These are phyloP conservation scores for Neotragus pygmaeus DNA, from an alignment of 2,113 vertebrate species.

Conservation along the genomic window DNA sequence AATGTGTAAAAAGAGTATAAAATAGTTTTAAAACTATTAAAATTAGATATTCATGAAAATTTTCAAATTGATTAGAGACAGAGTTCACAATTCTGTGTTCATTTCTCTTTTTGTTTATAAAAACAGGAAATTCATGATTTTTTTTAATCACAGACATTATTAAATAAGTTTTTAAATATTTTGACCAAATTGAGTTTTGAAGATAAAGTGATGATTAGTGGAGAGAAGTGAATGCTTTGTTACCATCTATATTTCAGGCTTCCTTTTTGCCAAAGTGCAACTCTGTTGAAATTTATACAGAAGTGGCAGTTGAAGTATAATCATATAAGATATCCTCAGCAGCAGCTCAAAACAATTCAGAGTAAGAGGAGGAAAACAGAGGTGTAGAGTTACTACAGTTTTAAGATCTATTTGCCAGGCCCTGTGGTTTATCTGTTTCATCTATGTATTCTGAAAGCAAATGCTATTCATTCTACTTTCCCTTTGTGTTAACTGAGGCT, in stretches of 20 bases:
- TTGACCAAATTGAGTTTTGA: background rate
- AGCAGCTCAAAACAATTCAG: background rate
- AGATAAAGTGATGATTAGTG: background rate
- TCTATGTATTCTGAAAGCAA: background rate
- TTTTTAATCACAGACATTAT: background rate
- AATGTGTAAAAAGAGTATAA: background rate
- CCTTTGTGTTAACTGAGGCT: background rate
- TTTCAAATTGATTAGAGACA: background rate
- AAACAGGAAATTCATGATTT: background rate
- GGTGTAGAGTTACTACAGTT: background rate
- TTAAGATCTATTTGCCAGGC: background rate
- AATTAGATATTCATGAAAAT: background rate
- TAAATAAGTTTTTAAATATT: background rate
- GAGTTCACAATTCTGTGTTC: too few relatives aligned
- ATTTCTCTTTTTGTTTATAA: background rate
- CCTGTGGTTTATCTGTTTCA: background rate
- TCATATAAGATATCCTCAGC: too few relatives aligned
- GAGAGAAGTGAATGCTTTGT: background rate
- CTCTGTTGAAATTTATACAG: background rate
- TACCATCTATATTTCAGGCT: background rate
- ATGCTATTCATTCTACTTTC: background rate
- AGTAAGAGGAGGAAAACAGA: background rate
- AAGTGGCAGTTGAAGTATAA: background rate
- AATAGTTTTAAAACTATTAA: background rate
- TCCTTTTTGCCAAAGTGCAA: background rate